phyloP scores from a whole-genome alignment of 2,797 vertebrate species.

The Lacerta agilis region DNA sequence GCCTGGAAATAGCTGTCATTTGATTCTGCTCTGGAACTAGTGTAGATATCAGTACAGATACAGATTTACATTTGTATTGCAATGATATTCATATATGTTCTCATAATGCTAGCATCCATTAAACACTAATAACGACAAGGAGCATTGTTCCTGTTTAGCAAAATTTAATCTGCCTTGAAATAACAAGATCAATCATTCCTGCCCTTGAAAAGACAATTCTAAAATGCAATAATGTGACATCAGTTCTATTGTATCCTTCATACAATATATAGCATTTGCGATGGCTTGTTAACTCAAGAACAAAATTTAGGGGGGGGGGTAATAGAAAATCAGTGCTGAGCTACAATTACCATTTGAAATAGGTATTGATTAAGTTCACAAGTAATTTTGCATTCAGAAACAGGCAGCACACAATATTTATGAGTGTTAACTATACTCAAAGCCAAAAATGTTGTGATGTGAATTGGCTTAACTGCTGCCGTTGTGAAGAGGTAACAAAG shows the following conservation, averaged over 20 bases:
- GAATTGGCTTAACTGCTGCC: neutral
- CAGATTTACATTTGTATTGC: conserved; percentile 65
- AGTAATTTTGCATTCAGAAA: conserved; percentile 26
- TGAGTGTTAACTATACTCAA: neutral
- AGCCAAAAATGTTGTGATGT: neutral
- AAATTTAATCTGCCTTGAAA: conserved; percentile 36
- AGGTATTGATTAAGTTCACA: neutral
- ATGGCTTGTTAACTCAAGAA: neutral
- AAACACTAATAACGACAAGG: conserved; percentile 22
- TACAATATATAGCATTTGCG: neutral
- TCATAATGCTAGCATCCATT: conserved; percentile 45
- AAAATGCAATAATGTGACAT: conserved; percentile 1
- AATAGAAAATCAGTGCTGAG: neutral
- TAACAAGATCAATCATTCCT: conserved; percentile 14
- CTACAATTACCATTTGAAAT: conserved; percentile 14
- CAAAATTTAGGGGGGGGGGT: neutral
- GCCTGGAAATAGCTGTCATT: conserved; percentile 75
- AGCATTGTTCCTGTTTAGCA: conserved; percentile 26
- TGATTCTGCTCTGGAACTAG: conserved; percentile 69
- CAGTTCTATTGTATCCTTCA: neutral
- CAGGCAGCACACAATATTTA: neutral
- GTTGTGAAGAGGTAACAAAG: neutral
- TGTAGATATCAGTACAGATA: conserved; percentile 71
- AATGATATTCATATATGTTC: conserved; percentile 38
- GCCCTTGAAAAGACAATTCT: conserved; percentile 24